A percentile compares a stretch with the other conserved stretches of the same genome.
Evolutionary conservation across 2,113 vertebrate genomes (phyloP).

Genomic region (Saimiri boliviensis): DNA sequence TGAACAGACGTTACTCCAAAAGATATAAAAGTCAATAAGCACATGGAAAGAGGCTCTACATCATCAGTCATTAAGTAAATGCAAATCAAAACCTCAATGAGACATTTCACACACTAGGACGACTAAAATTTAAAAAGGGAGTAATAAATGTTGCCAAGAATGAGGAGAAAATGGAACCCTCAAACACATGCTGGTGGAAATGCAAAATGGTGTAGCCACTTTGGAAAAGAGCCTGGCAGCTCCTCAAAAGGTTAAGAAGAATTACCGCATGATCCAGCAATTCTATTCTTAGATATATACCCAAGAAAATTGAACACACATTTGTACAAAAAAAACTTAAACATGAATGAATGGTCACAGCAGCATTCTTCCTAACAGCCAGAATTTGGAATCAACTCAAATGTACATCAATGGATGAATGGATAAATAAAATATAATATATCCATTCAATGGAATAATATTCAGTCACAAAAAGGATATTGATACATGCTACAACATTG

Average conservation of each 20-base stretch:
- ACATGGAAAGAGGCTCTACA: neutral
- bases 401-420: neutral
- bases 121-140: neutral
- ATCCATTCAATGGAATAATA: neutral
- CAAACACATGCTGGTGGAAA: neutral
- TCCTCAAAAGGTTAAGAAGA: neutral
- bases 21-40: neutral
- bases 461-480: neutral
- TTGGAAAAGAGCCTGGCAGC: neutral
- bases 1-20: conserved; percentile 4
- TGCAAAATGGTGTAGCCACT: neutral
- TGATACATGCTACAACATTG: fast-evolving
- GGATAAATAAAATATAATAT: neutral
- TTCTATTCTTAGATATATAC: neutral
- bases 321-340: neutral
- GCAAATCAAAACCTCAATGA: neutral
- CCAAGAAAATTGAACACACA: neutral
- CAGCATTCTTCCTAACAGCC: neutral
- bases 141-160: neutral
- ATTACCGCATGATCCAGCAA: neutral
- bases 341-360: neutral
- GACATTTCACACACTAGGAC: neutral
- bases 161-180: neutral
- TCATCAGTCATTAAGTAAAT: neutral
- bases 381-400: neutral